A percentile compares a stretch with the other conserved stretches of the same genome.
Conservation (phyloP, 2,113 vertebrate genomes). For the Ceuthmochares aereus region DNA sequence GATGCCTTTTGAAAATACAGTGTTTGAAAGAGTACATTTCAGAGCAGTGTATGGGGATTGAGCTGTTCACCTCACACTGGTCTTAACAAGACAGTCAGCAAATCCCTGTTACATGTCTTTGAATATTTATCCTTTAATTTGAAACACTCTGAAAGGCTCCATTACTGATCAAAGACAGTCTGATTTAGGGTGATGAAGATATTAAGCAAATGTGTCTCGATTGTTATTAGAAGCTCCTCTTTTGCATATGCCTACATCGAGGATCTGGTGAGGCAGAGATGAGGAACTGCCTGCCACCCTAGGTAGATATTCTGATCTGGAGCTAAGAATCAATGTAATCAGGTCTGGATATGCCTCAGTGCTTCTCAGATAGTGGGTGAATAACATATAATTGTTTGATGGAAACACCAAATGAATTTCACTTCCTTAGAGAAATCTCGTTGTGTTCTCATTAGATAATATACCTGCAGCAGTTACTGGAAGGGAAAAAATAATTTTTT, state of each 20-base stretch:
- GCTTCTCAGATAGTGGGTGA: constrained; percentile 38
- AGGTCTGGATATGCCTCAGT: constrained; percentile 43
- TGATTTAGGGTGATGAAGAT: constrained; percentile 46
- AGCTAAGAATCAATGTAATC: constrained; percentile 49
- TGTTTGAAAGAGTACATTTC: constrained; percentile 16
- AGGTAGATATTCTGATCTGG: background rate
- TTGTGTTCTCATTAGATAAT: constrained; percentile 68
- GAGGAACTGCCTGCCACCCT: background rate
- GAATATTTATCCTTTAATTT: constrained; percentile 15
- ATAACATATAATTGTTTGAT: constrained; percentile 63
- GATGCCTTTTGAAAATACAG: background rate
- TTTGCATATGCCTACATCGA: background rate
- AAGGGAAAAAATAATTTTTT: background rate
- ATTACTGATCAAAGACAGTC: constrained; percentile 20
- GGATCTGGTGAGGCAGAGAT: constrained; percentile 13
- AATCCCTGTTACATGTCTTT: constrained; percentile 8
- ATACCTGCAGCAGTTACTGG: constrained; percentile 46
- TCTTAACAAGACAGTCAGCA: constrained; percentile 23
- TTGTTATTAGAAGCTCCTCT: background rate
- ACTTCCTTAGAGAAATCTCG: constrained; percentile 66
- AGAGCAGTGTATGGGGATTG: background rate
- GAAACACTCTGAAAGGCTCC: background rate
- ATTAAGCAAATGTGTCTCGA: background rate
- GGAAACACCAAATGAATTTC: constrained; percentile 52
- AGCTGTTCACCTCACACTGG: background rate